phyloP scores from a whole-genome alignment of 1,140 invertebrate genomes.

The Drosophila truncata region DNA sequence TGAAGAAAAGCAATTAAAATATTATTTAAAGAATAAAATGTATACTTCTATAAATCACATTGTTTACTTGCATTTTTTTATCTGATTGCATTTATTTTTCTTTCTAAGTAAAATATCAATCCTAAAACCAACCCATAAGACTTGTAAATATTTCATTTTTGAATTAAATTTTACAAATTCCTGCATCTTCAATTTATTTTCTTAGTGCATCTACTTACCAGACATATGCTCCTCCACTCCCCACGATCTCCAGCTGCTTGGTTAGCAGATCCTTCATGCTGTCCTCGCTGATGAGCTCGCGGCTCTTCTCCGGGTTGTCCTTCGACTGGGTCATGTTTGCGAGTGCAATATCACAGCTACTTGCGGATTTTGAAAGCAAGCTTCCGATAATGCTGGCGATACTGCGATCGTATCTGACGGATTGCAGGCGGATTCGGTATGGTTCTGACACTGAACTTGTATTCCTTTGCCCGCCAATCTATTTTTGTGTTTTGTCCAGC shows the following conservation, averaged over 20 bases:
- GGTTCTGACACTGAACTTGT: conserved; percentile 54
- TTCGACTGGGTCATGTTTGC: conserved; percentile 62
- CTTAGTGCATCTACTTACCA: conserved; percentile 57
- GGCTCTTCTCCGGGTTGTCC: conserved; percentile 69
- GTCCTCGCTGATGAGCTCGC: conserved; percentile 75
- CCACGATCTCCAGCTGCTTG: conserved; percentile 78
- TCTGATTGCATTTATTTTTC: background rate
- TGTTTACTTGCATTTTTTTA: background rate
- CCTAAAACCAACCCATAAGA: background rate
- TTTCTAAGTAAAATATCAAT: background rate
- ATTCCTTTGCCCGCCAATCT: conserved; percentile 35
- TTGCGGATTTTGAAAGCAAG: background rate
- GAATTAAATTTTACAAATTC: background rate
- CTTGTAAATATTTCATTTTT: background rate
- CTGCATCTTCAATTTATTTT: background rate
- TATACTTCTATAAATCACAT: background rate
- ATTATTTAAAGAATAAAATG: too few species aligned
- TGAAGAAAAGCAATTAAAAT: background rate
- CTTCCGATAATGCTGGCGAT: background rate
- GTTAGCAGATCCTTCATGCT: conserved; percentile 78
- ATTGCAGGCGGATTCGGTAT: conserved; percentile 17
- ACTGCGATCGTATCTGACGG: conserved; percentile 17
- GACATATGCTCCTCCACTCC: conserved; percentile 76
- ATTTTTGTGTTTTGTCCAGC: conserved; percentile 10
- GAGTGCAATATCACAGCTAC: conserved; percentile 48